A percentile compares a stretch with the other conserved stretches of the same genome.
Conservation (phyloP, 2,113 vertebrate genomes). For the Rissa tridactyla region DNA sequence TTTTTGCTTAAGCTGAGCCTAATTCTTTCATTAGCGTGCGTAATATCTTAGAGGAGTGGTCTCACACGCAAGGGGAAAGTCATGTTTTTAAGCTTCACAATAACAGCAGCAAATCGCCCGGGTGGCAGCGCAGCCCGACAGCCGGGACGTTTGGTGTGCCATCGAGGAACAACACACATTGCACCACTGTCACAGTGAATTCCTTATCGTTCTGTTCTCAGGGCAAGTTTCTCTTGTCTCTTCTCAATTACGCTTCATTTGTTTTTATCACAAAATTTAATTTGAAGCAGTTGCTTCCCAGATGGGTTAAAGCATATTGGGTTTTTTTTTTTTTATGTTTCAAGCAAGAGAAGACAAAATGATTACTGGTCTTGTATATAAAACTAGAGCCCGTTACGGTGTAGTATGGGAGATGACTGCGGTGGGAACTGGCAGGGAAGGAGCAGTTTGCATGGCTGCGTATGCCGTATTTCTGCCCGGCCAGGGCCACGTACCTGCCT, state of each 20-base stretch:
- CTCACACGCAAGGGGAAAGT: background rate
- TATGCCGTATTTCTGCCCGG: background rate
- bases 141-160: background rate
- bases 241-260: slow-evolving; percentile 10
- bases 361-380: background rate
- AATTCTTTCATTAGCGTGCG: background rate
- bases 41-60: background rate
- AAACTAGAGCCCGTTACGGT: background rate
- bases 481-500: background rate
- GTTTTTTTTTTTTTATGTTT: background rate
- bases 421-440: background rate
- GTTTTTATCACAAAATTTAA: slow-evolving; percentile 4
- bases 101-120: background rate
- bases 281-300: slow-evolving; percentile 21
- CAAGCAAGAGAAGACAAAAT: background rate
- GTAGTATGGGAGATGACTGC: background rate
- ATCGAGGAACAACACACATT: background rate
- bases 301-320: background rate
- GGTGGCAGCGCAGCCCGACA: background rate
- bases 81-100: no score
- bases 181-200: background rate
- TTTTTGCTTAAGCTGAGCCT: background rate
- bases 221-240: background rate
- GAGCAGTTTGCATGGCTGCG: background rate
- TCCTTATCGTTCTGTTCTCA: background rate